A percentile compares a stretch with the other conserved stretches of the same genome.
phyloP scores from a whole-genome alignment of 2,888 invertebrate genomes.

The Nephrocerus scutellatus region DNA sequence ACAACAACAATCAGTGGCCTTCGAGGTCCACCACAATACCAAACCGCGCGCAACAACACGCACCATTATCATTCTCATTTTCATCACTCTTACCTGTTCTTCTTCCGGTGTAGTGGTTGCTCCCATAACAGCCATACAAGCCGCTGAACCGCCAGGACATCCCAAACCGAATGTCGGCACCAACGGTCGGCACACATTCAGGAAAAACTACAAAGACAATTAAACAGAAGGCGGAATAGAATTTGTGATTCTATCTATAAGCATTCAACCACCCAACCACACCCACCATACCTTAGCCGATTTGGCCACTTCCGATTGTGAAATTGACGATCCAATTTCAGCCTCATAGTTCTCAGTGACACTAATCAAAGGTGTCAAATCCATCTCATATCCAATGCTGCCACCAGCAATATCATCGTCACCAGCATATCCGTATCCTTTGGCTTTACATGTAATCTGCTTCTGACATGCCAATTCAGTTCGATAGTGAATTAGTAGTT shows the following conservation, averaged over 20 bases:
- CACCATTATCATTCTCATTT: no score
- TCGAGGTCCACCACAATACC: no score
- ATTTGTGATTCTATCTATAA: slow-evolving; percentile 1
- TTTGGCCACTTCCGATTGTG: slow-evolving; percentile 33
- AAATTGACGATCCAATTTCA: slow-evolving; percentile 32
- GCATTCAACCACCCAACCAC: slow-evolving; percentile 10
- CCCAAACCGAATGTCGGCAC: slow-evolving; percentile 44
- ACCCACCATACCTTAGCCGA: slow-evolving; percentile 42
- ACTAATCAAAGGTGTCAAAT: slow-evolving; percentile 45
- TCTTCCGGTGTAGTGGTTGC: slow-evolving; percentile 37
- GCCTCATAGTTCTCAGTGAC: slow-evolving; percentile 44
- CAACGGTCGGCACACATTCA: slow-evolving; percentile 47
- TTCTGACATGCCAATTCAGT: slow-evolving; percentile 44
- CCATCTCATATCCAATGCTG: slow-evolving; percentile 33
- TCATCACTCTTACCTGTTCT: slow-evolving; percentile 45
- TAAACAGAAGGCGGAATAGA: slow-evolving; percentile 2
- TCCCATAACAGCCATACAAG: slow-evolving; percentile 39
- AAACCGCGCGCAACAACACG: no score
- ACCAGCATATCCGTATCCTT: slow-evolving; percentile 31
- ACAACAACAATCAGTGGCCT: no score
- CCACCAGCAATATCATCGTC: slow-evolving; percentile 25
- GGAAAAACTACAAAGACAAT: slow-evolving; percentile 34
- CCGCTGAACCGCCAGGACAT: slow-evolving; percentile 44
- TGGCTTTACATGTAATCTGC: slow-evolving; percentile 42
- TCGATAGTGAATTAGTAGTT: slow-evolving; percentile 45